These are phyloP conservation scores for Drosophila ironensis DNA, from an alignment of 1,140 invertebrate species.

Conservation along the genomic window DNA sequence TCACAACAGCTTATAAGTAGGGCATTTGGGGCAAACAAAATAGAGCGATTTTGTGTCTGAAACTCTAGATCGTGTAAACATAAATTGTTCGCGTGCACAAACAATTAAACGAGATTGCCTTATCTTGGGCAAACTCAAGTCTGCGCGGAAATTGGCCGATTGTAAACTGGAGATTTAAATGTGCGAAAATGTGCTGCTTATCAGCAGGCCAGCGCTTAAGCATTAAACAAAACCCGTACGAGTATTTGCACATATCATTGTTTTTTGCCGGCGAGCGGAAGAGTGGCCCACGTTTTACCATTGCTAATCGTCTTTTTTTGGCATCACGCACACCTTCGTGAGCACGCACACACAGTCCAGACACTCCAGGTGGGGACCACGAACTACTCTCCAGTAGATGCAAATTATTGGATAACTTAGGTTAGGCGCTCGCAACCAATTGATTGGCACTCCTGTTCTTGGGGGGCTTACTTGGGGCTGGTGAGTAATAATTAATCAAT, in stretches of 20 bases:
- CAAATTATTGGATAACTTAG: slow-evolving; percentile 22
- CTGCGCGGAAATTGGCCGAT: slow-evolving; percentile 21
- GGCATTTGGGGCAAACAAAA: too few species aligned
- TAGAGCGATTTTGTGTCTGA: not conserved
- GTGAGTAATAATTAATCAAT: not conserved
- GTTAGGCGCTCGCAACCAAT: slow-evolving; percentile 9
- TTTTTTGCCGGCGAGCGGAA: slow-evolving; percentile 19
- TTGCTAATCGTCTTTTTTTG: slow-evolving; percentile 28
- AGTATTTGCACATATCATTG: slow-evolving; percentile 2
- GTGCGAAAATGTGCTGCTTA: slow-evolving; percentile 24
- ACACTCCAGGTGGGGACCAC: not conserved
- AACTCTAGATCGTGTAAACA: not conserved
- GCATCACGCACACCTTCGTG: slow-evolving; percentile 57
- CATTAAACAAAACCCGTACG: slow-evolving; percentile 2
- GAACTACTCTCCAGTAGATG: slow-evolving; percentile 11
- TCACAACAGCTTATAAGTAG: too few species aligned
- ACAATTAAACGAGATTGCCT: slow-evolving; percentile 1
- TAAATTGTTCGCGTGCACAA: not conserved
- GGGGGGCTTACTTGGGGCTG: slow-evolving; percentile 11
- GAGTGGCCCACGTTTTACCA: slow-evolving; percentile 6
- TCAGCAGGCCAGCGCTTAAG: slow-evolving; percentile 23
- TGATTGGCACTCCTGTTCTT: not conserved
- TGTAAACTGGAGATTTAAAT: slow-evolving; percentile 32
- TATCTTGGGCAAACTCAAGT: not conserved
- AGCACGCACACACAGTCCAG: slow-evolving; percentile 23